phyloP scores from a whole-genome alignment of 2,113 vertebrate species.

The Corapipo altera region DNA sequence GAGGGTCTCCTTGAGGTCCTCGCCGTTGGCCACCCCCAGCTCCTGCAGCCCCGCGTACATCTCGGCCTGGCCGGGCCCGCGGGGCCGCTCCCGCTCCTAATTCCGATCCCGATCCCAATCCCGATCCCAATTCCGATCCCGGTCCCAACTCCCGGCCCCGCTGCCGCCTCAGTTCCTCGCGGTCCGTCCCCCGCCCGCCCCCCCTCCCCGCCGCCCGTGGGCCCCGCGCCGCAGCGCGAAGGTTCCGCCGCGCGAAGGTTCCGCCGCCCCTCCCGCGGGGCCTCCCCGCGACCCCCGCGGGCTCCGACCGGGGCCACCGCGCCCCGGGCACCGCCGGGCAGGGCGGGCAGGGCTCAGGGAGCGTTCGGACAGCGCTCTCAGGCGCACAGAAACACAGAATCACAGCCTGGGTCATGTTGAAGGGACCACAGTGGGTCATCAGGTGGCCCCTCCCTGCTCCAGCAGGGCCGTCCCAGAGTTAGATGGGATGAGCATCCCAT shows the following conservation, averaged over 20 bases:
- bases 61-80: background rate
- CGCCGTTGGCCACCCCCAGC: conserved; percentile 93
- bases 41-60: conserved; percentile 94
- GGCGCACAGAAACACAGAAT: no score
- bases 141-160: no score
- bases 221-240: background rate
- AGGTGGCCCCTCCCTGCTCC: no score
- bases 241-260: background rate
- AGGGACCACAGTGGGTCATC: no score
- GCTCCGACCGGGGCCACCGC: no score
- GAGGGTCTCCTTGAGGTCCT: conserved; percentile 95
- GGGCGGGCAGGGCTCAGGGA: background rate
- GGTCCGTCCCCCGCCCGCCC: background rate
- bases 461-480: background rate
- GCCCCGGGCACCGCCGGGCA: background rate
- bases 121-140: background rate
- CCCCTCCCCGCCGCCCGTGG: background rate
- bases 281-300: no score
- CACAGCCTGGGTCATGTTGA: no score
- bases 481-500: no score
- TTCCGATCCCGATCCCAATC: fast-evolving
- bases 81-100: background rate
- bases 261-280: background rate
- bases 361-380: no score
- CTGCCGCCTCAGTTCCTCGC: background rate